Percentiles rank a stretch among this genome's conserved stretches.
Evolutionary conservation across 2,113 vertebrate species (phyloP).

Genomic region (Channa maculata): DNA sequence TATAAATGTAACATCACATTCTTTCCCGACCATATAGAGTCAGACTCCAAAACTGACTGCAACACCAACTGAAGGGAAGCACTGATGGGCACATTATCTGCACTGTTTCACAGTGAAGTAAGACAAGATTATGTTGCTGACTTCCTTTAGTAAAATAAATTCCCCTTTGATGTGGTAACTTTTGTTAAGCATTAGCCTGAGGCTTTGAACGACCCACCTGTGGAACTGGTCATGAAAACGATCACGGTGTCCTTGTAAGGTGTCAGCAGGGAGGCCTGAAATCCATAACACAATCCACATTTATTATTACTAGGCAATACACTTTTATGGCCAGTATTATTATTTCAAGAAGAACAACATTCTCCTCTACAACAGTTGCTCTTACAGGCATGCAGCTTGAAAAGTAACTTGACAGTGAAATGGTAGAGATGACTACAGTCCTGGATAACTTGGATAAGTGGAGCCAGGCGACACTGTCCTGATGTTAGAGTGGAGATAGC

Average conservation of each 20-base stretch:
- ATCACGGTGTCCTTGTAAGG: slow-evolving; percentile 95
- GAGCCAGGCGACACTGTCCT: slow-evolving; percentile 95
- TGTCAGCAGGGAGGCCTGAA: slow-evolving; percentile 93
- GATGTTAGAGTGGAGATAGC: slow-evolving; percentile 93
- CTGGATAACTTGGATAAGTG: slow-evolving; percentile 97
- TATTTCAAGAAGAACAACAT: neutral
- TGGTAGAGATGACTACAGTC: slow-evolving; percentile 98
- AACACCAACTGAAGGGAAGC: slow-evolving; percentile 1
- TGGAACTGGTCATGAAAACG: slow-evolving; percentile 97
- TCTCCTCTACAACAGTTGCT: neutral
- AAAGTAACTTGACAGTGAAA: slow-evolving; percentile 95
- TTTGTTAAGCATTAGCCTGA: slow-evolving; percentile 6
- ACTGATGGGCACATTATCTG: slow-evolving; percentile 41
- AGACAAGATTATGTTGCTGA: slow-evolving; percentile 39
- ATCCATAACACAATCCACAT: slow-evolving; percentile 9
- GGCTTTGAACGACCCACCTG: slow-evolving; percentile 82
- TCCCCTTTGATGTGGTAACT: neutral
- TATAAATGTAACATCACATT: neutral
- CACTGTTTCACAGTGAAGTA: slow-evolving; percentile 39
- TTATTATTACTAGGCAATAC: neutral
- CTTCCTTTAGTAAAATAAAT: neutral
- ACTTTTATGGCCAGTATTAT: no score
- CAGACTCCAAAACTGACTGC: neutral
- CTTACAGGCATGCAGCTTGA: slow-evolving; percentile 98
- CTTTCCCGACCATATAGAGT: neutral